Conservation (phyloP, 2,797 vertebrate genomes). For the Ptychadena robeensis region DNA sequence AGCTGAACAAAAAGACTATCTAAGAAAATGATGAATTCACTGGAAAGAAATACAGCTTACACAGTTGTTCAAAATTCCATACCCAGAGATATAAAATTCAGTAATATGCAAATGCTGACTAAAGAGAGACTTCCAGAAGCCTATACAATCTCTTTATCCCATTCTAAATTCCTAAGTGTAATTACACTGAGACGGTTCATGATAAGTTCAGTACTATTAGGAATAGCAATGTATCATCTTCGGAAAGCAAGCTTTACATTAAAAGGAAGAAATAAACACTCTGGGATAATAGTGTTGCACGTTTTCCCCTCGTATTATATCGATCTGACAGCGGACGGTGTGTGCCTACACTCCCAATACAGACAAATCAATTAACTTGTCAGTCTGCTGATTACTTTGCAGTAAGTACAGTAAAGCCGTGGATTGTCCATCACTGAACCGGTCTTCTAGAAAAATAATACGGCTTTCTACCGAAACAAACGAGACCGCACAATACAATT, state of each 20-base stretch:
- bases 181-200: background rate
- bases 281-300: background rate
- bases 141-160: background rate
- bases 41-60: too few relatives aligned
- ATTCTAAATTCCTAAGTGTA: background rate
- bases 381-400: background rate
- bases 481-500: background rate
- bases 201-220: background rate
- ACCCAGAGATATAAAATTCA: too few relatives aligned
- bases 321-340: background rate
- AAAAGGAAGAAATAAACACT: background rate
- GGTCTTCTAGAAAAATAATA: background rate
- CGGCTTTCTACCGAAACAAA: background rate
- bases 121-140: background rate
- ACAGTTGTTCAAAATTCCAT: too few relatives aligned
- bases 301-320: background rate
- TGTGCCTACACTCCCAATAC: background rate
- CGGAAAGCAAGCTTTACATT: background rate
- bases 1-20: too few relatives aligned
- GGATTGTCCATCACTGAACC: background rate
- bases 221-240: background rate
- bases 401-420: slow-evolving; percentile 4
- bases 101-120: too few relatives aligned
- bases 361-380: slow-evolving; percentile 9
- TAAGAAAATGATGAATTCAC: too few relatives aligned